Conservation (phyloP, 2,888 invertebrate genomes). For the Eupithecia dodoneata region DNA sequence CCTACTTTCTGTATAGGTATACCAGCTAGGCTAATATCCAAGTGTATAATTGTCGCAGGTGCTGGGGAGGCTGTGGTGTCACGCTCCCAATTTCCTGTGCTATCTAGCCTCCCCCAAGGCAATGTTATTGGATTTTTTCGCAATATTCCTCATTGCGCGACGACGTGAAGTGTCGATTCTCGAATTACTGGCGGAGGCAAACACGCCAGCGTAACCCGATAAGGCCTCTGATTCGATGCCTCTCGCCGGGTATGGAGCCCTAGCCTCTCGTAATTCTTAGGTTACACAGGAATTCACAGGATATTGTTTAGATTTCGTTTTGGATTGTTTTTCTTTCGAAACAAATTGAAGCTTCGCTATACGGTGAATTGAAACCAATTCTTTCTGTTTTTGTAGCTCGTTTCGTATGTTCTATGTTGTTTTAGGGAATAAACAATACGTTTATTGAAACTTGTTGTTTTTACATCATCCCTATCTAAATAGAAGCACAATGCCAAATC, state of each 20-base stretch:
- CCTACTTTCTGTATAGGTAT: constrained; percentile 13
- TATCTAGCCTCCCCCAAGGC: constrained; percentile 39
- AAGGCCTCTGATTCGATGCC: constrained; percentile 50
- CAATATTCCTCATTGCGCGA: constrained; percentile 72
- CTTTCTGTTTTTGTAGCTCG: not conserved
- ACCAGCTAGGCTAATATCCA: constrained; percentile 47
- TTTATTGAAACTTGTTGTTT: not conserved
- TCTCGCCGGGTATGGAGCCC: constrained; percentile 47
- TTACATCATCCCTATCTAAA: not conserved
- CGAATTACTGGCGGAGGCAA: constrained; percentile 52
- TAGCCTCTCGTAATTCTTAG: constrained; percentile 43
- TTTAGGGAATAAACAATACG: not conserved
- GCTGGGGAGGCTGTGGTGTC: constrained; percentile 62
- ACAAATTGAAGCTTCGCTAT: constrained; percentile 28
- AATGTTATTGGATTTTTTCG: constrained; percentile 73
- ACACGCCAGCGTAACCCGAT: constrained; percentile 49
- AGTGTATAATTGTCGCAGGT: constrained; percentile 67
- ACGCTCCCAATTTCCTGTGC: constrained; percentile 73
- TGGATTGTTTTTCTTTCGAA: constrained; percentile 44
- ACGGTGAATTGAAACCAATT: constrained; percentile 1
- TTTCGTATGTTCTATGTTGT: not conserved
- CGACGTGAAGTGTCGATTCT: constrained; percentile 55
- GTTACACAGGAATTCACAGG: constrained; percentile 48
- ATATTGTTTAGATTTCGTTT: constrained; percentile 39
- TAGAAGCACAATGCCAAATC: not conserved